Conservation (phyloP, 2,888 invertebrate genomes). For the Diabrotica balteata region DNA sequence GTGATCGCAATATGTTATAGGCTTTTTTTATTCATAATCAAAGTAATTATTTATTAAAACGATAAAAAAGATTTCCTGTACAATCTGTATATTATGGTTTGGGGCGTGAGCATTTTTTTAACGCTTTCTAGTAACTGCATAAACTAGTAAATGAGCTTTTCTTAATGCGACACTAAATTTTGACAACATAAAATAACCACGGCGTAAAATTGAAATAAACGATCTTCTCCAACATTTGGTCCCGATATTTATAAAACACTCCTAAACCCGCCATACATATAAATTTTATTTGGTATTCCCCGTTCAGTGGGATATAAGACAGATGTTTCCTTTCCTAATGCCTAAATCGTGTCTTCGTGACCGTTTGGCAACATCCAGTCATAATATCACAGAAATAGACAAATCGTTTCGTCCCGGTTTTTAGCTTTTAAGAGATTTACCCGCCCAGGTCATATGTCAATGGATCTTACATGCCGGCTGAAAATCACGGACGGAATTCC, state of each 20-base stretch:
- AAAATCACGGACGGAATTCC: conserved; percentile 8
- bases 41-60: background rate
- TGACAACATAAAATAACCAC: conserved; percentile 10
- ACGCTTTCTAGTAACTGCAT: no score
- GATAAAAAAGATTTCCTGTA: no score
- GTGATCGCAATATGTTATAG: background rate
- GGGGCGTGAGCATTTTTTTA: no score
- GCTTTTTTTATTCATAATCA: background rate
- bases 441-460: conserved; percentile 39
- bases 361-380: conserved; percentile 45
- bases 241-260: conserved; percentile 28
- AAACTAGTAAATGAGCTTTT: background rate
- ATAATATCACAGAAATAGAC: conserved; percentile 51
- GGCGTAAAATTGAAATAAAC: conserved; percentile 13
- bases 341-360: conserved; percentile 48
- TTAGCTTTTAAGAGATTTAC: conserved; percentile 29
- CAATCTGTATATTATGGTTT: no score
- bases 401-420: conserved; percentile 43
- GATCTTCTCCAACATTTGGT: conserved; percentile 14
- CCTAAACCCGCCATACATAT: conserved; percentile 11
- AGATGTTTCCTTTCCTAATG: conserved; percentile 44
- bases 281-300: conserved; percentile 23
- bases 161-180: conserved; percentile 6
- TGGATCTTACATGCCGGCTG: conserved; percentile 14
- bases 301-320: conserved; percentile 25